phyloP scores from a whole-genome alignment of 2,888 invertebrate species.

The Proisotoma minuta region DNA sequence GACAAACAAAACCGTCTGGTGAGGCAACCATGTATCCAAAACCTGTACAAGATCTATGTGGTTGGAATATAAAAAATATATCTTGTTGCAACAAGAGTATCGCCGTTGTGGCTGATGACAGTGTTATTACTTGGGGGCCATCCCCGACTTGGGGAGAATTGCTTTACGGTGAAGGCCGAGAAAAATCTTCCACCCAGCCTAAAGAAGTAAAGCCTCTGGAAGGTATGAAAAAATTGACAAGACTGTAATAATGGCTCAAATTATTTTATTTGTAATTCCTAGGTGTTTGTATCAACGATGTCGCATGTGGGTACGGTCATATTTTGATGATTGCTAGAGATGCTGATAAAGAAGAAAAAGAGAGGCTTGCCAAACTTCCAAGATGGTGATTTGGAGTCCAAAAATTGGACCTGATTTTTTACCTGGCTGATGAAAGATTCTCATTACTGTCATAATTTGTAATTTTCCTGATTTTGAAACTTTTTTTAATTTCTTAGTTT shows the following conservation, averaged over 20 bases:
- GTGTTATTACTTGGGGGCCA: slow-evolving; percentile 88
- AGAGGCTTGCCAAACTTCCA: slow-evolving; percentile 59
- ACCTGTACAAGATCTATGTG: slow-evolving; percentile 85
- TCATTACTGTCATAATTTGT: neutral
- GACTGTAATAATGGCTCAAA: neutral
- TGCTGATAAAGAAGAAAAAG: slow-evolving; percentile 62
- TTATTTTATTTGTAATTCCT: slow-evolving; percentile 50
- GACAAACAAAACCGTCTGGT: slow-evolving; percentile 85
- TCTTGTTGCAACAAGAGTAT: slow-evolving; percentile 72
- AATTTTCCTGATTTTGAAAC: neutral
- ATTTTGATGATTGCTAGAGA: slow-evolving; percentile 66
- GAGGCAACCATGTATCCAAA: slow-evolving; percentile 89
- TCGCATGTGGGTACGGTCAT: slow-evolving; percentile 82
- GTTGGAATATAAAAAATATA: slow-evolving; percentile 82
- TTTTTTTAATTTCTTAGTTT: too few relatives aligned
- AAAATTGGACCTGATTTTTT: neutral
- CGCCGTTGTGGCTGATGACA: slow-evolving; percentile 83
- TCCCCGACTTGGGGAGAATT: slow-evolving; percentile 90
- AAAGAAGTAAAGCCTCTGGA: slow-evolving; percentile 68
- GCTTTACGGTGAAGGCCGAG: slow-evolving; percentile 76
- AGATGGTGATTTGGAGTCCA: slow-evolving; percentile 1
- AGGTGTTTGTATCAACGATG: slow-evolving; percentile 68
- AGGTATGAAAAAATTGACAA: slow-evolving; percentile 48
- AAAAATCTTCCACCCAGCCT: slow-evolving; percentile 79
- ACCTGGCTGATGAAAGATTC: neutral